Evolutionary conservation across 2,113 vertebrate genomes (phyloP).

Genomic region (Nematolebias whitei): DNA sequence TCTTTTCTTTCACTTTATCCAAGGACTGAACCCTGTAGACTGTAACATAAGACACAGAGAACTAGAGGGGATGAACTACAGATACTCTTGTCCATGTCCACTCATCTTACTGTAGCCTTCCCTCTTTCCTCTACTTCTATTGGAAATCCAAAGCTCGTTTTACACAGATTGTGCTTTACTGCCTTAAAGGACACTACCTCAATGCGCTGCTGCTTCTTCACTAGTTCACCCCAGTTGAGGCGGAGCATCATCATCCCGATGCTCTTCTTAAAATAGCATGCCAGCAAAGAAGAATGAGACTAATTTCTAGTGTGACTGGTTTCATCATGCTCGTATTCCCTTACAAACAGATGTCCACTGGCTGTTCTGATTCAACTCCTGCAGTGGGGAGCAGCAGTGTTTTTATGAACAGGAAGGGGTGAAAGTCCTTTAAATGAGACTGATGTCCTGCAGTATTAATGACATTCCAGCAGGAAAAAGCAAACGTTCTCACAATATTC

Average conservation of each 20-base stretch:
- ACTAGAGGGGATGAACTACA: conserved; percentile 3
- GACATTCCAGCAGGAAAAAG: conserved; percentile 5
- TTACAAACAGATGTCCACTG: not conserved
- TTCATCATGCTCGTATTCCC: not conserved
- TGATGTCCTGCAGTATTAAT: not conserved
- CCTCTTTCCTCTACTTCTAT: not conserved
- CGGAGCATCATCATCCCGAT: no score
- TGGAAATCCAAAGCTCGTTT: not conserved
- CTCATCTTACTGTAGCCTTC: not conserved
- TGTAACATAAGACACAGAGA: conserved; percentile 34
- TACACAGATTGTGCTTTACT: not conserved
- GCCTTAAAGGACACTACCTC: no score
- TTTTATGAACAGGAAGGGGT: not conserved
- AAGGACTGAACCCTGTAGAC: conserved; percentile 33
- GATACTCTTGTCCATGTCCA: conserved; percentile 4
- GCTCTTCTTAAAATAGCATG: not conserved
- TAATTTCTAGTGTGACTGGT: not conserved
- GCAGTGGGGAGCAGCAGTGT: not conserved
- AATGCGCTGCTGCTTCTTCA: not conserved
- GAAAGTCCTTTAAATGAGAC: not conserved
- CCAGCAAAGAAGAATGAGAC: not conserved
- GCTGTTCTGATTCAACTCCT: not conserved
- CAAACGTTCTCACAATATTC: conserved; percentile 47
- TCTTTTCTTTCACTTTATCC: not conserved
- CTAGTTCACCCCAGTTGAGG: not conserved